These are phyloP conservation scores for Cossypha dichroa DNA, from an alignment of 2,797 vertebrate genomes.

Conservation along the genomic window DNA sequence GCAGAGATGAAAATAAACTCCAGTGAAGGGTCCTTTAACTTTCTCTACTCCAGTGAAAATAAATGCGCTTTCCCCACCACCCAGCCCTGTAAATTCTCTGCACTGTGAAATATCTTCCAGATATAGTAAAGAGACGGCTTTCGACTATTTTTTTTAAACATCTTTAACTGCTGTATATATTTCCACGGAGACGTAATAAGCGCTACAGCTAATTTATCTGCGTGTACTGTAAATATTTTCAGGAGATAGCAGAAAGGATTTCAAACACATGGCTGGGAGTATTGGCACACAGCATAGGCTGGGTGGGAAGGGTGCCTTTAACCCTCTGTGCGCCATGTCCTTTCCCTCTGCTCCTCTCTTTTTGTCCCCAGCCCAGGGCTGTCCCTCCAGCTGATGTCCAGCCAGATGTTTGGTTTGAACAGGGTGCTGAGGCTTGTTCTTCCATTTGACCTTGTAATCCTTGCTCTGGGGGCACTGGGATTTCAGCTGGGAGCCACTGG, in stretches of 20 bases:
- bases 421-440: not conserved
- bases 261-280: conserved; percentile 71
- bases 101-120: conserved; percentile 69
- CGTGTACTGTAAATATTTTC: conserved; percentile 70
- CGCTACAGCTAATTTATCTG: conserved; percentile 72
- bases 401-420: not conserved
- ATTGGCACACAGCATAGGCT: conserved; percentile 20
- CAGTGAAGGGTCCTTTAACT: conserved; percentile 66
- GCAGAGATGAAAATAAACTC: conserved; percentile 68
- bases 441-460: not conserved
- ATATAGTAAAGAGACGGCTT: conserved; percentile 69
- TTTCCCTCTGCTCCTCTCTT: not conserved
- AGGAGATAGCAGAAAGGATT: conserved; percentile 73
- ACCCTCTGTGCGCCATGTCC: not conserved
- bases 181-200: conserved; percentile 68
- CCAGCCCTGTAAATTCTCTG: conserved; percentile 52
- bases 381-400: not conserved
- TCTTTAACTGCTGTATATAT: conserved; percentile 72
- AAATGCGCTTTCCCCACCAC: conserved; percentile 38
- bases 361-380: not conserved
- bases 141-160: conserved; percentile 63
- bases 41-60: conserved; percentile 65
- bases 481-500: not conserved
- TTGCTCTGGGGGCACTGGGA: not conserved
- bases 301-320: conserved; percentile 47